Conservation (phyloP, 2,113 vertebrate species). For the Grammomys dolichurus region DNA sequence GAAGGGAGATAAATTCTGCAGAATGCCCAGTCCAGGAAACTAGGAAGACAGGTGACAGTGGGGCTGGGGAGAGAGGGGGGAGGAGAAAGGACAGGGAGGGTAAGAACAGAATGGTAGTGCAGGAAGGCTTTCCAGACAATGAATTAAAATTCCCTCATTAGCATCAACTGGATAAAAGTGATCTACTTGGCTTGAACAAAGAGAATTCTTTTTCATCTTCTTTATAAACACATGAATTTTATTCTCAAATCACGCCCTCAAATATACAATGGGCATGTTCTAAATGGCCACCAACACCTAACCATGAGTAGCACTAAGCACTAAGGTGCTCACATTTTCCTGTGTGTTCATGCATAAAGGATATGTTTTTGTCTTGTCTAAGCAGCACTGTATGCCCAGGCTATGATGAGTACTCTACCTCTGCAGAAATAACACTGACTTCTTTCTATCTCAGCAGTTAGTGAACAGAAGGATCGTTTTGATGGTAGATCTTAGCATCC, state of each 20-base stretch:
- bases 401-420: neutral
- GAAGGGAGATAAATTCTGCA: neutral
- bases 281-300: neutral
- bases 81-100: neutral
- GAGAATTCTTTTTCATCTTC: neutral
- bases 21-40: neutral
- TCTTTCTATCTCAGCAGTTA: neutral
- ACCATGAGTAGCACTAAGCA: neutral
- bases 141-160: neutral
- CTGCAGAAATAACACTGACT: neutral
- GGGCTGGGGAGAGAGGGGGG: too few relatives aligned
- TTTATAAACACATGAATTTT: constrained; percentile 8
- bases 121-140: neutral
- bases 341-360: neutral
- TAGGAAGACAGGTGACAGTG: neutral
- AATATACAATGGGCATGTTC: neutral
- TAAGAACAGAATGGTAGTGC: accelerated
- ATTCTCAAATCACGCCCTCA: neutral
- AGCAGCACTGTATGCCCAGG: too few relatives aligned
- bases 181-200: neutral
- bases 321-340: too few relatives aligned
- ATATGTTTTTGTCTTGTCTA: neutral
- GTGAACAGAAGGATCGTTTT: neutral
- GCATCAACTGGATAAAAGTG: neutral
- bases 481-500: too few relatives aligned